These are phyloP conservation scores for Andrena flavipes DNA, from an alignment of 2,888 invertebrate genomes.

Conservation along the genomic window DNA sequence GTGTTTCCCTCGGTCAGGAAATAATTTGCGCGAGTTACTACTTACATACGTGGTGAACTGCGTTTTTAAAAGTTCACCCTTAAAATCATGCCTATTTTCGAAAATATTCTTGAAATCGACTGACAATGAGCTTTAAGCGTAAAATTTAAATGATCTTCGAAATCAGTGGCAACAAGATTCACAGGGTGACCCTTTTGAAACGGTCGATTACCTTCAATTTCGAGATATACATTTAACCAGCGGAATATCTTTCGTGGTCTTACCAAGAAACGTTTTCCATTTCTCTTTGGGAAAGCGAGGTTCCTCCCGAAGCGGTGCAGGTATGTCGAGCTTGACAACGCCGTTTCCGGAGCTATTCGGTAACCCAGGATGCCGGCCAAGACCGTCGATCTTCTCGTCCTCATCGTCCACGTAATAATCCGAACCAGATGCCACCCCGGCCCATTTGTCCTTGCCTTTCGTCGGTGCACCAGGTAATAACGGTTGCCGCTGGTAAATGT, in stretches of 20 bases:
- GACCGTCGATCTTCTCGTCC: constrained; percentile 85
- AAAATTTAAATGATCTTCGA: no score
- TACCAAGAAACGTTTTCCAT: constrained; percentile 91
- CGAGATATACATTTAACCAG: not conserved
- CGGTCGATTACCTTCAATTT: no score
- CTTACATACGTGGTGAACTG: no score
- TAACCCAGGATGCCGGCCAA: constrained; percentile 78
- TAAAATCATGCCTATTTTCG: not conserved
- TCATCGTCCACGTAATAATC: constrained; percentile 85
- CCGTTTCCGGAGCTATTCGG: constrained; percentile 84
- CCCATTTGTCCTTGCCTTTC: constrained; percentile 85
- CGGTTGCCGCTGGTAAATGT: constrained; percentile 88
- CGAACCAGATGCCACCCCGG: constrained; percentile 82
- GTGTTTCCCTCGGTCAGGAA: no score
- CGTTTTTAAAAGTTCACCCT: constrained; percentile 28
- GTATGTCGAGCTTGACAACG: constrained; percentile 88
- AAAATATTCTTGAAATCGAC: not conserved
- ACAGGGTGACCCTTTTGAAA: no score
- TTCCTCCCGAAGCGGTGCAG: constrained; percentile 90
- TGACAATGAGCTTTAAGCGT: not conserved
- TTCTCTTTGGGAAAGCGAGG: constrained; percentile 93
- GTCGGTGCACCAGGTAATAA: constrained; percentile 85
- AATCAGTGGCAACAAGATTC: no score
- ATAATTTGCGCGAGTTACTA: no score
- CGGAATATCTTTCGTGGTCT: constrained; percentile 31